A percentile compares a stretch with the other conserved stretches of the same genome.
Conservation (phyloP, 2,113 vertebrate genomes). For the Formicarius rufipectus region DNA sequence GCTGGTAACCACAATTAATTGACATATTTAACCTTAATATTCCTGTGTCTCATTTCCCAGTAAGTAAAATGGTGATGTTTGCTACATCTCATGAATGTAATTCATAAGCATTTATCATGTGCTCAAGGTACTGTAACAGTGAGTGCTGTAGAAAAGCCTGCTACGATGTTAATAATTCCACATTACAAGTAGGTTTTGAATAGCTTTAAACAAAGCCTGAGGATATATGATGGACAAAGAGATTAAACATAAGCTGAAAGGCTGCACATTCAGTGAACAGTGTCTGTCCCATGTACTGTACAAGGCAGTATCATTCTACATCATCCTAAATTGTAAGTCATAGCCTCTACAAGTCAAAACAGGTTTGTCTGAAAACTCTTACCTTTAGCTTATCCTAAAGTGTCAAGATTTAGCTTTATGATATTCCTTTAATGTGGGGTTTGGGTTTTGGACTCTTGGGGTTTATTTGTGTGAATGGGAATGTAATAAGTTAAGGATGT, state of each 20-base stretch:
- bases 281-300: not conserved
- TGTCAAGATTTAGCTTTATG: not conserved
- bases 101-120: not conserved
- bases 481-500: not conserved
- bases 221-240: not conserved
- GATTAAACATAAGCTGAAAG: not conserved
- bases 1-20: not conserved
- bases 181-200: not conserved
- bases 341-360: not conserved
- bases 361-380: not conserved
- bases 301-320: not conserved
- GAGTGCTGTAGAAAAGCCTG: not conserved
- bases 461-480: not conserved
- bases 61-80: not conserved
- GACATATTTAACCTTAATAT: not conserved
- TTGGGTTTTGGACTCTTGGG: not conserved
- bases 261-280: not conserved
- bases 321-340: not conserved
- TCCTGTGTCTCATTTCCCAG: not conserved
- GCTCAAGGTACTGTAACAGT: not conserved
- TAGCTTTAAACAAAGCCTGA: constrained; percentile 8
- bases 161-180: not conserved
- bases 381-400: not conserved
- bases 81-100: not conserved
- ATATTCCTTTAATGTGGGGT: not conserved